Base-by-base conservation (phyloP, 1,140 invertebrate genomes). In the Trichomalopsis sarcophagae region DNA sequence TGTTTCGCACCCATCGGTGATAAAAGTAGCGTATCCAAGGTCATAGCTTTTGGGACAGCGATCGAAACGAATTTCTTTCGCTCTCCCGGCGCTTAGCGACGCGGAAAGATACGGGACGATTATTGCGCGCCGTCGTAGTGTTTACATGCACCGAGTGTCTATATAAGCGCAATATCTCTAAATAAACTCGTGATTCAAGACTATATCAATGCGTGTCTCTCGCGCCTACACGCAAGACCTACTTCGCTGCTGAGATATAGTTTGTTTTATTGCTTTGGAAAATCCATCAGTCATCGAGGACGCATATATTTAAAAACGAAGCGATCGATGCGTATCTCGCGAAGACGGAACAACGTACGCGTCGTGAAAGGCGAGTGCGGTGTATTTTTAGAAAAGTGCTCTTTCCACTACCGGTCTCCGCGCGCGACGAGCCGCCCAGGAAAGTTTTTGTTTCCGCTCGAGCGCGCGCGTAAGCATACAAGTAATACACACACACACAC, bases 161-260 rank as follows among this genome's bases (percentile, higher is more conserved):
- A 27, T 27, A 27, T n/a, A n/a, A 4, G 36, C 73, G 73, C 36
- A n/a, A n/a, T 44, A 75, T 75, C 33, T 75, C 27, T 44, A 75
- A 75, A 75, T 75, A 75, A 75, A 40, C 73, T 11, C 9, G 21
- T 75, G 73, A 75, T 75, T 75, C 73, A 75, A 44, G 30, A 30
- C 23, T 71, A 11, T 7, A 30, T 27, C 6, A 2, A 71, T 30
- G 17, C 9, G 27, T 40, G 36, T 9, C 6, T n/a, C n/a, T n/a
- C n/a, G n/a, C 68, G 68, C 68, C 27, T 71, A 62, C 55, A 55
- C 50, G n/a, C 55, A 62, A 62, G 55, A n/a, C 55, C 55, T 62
- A 62, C 55, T 62, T 62, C 17, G 14, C 1, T n/a, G 7, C 7
- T 2, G 13, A 55, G 13, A 55, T 5, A 55, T 55, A 55, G 40